phyloP scores from a whole-genome alignment of 2,888 invertebrate genomes.

The Papilio gigon region DNA sequence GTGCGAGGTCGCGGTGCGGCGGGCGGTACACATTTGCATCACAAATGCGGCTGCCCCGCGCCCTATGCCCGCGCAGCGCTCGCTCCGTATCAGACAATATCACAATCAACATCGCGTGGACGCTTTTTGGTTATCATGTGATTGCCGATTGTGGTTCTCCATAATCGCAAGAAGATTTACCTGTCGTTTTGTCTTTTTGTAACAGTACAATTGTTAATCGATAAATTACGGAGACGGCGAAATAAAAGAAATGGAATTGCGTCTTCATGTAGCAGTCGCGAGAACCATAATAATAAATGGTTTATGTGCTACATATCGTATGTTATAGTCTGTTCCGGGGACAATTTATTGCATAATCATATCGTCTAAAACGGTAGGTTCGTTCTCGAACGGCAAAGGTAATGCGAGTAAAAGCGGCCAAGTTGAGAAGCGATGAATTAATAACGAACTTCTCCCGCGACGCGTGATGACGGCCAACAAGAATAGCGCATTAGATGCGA shows the following conservation, averaged over 20 bases:
- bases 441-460: constrained; percentile 80
- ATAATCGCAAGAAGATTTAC: constrained; percentile 62
- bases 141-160: constrained; percentile 77
- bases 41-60: constrained; percentile 64
- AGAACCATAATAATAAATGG: constrained; percentile 18
- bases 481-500: constrained; percentile 80
- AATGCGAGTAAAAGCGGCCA: constrained; percentile 66
- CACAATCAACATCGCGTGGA: constrained; percentile 81
- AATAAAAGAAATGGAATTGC: constrained; percentile 34
- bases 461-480: constrained; percentile 81
- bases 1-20: constrained; percentile 59
- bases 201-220: constrained; percentile 18
- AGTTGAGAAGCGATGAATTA: constrained; percentile 77
- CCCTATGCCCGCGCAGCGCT: constrained; percentile 58
- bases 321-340: constrained; percentile 14
- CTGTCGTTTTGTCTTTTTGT: constrained; percentile 38
- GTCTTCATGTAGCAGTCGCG: constrained; percentile 1
- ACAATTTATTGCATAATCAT: constrained; percentile 44
- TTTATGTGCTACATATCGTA: constrained; percentile 16
- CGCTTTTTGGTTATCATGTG: constrained; percentile 78
- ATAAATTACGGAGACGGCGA: constrained; percentile 2
- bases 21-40: constrained; percentile 68
- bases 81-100: constrained; percentile 75
- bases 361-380: constrained; percentile 53
- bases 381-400: constrained; percentile 58